A percentile compares a stretch with the other conserved stretches of the same genome.
Evolutionary conservation across 2,797 vertebrate species (phyloP).

Genomic region (Lepus oiostolus): DNA sequence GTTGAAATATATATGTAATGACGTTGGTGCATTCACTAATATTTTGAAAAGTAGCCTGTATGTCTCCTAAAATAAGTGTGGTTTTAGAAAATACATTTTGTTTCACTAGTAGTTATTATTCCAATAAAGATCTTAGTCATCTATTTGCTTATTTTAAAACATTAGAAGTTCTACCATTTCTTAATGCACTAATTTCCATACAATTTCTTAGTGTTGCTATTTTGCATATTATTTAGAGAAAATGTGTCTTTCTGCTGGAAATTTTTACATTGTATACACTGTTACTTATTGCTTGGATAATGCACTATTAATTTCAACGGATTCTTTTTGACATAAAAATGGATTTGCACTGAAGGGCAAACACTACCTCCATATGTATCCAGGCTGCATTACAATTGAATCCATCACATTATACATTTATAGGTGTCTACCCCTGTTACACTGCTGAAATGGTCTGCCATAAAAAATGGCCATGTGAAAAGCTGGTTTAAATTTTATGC

Average conservation of each 20-base stretch:
- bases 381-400: conserved; percentile 86
- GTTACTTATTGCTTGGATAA: conserved; percentile 83
- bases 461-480: conserved; percentile 87
- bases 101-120: conserved; percentile 31
- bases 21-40: neutral
- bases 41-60: conserved; percentile 10
- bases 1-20: neutral
- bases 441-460: conserved; percentile 84
- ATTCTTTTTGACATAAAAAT: conserved; percentile 87
- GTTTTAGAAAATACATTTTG: conserved; percentile 43
- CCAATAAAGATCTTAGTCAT: conserved; percentile 10
- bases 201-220: conserved; percentile 65
- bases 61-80: conserved; percentile 24
- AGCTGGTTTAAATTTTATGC: conserved; percentile 88
- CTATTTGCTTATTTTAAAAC: conserved; percentile 35
- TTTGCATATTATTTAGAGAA: conserved; percentile 68
- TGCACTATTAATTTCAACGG: conserved; percentile 85
- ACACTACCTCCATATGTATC: conserved; percentile 86
- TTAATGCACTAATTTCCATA: conserved; percentile 62
- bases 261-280: conserved; percentile 70
- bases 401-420: conserved; percentile 88
- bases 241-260: conserved; percentile 68
- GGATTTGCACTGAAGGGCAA: conserved; percentile 88
- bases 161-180: conserved; percentile 64
- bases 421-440: conserved; percentile 86